Base-by-base conservation (phyloP, 2,888 invertebrate genomes). In the Harpalus rufipes region DNA sequence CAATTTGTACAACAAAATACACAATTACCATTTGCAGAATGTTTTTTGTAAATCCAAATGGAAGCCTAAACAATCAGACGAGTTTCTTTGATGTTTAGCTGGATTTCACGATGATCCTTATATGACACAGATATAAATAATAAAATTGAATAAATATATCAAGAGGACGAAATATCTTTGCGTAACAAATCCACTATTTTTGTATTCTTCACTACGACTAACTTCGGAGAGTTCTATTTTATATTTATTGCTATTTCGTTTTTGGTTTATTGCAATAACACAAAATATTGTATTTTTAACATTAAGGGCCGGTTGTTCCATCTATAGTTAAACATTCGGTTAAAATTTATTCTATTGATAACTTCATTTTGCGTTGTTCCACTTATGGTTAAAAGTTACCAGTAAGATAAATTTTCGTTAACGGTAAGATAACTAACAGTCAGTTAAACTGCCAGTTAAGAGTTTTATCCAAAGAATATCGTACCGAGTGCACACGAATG, bases 111-210 rank as follows among this genome's bases (percentile, higher is more conserved):
- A 44, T 44, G 44, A 74, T 74, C 68, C 25, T 7, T 68, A 39
- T 68, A 7, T 74, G 41, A 74, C 51, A 41, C 18, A 44, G 41
- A 4, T 41, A 39, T 41, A 41, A 14, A 74, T 74, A 74, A 74
- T 74, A 74, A 44, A 74, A 44, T 44, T 74, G 72, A 74, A 74
- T 74, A 74, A 74, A 74, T 74, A 44, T 74, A 68, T 68, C 14
- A 14, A 8, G 14, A 1, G 41, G 32, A 39, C 32, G 12, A 68
- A 68, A 68, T 68, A 39, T 68, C 39, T 74, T 41, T 74, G 41
- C 72, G 72, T 74, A 74, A 74, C 44, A 74, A 74, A 74, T 74
- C 44, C 72, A 18, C 68, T 1, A 44, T 51, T 44, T 74, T 44
- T 44, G 16, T 74, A 8, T 68, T 68, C 63, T 25, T 65, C 32